Evolutionary conservation across 2,113 vertebrate genomes (phyloP), one percentile per base, ranked within the genome.

Genomic region (Amblyornis subalaris): DNA sequence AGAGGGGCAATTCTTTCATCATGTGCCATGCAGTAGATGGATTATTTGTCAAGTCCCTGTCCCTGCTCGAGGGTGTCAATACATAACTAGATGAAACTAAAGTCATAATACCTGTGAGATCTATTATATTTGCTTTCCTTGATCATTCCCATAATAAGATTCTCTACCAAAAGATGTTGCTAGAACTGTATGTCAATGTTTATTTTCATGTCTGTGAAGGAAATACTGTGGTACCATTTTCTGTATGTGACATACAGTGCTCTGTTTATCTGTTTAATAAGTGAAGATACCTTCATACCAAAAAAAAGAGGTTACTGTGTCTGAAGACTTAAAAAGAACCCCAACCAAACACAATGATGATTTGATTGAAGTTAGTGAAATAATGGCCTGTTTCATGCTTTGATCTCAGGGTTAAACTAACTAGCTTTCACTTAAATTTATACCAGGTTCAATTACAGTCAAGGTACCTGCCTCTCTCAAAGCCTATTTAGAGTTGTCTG

Each of bases 381-480:
- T 55, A 90, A 61, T 53, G 33, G 17, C 20, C 8, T 25, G 12
- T 50, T 65, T 78, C 10, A 8, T 82, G 81, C n/a, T 93, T 92
- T 94, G 38, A 78, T 85, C 60, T 90, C 48, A 57, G 57, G 74
- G 13, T 33, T 88, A 28, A 78, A 48, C 67, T 92, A 90, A 94
- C 72, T 71, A 29, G 7, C 26, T 96, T 82, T 92, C 36, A 19
- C 77, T 93, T 92, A 33, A 82, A 91, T 90, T 89, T 90, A 42
- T 90, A 66, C 45, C 90, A 99, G 99, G 99, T 58, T 97, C 97
- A 44, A 97, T 99, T 96, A 98, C 93, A 53, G 95, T 99, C 88
- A 99, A 99, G 76, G 97, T 99, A 25, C 98, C 99, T 23, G 95
- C 98, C 36, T 98, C 98, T 45, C 95, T 99, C 90, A 97, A 96